phyloP scores from a whole-genome alignment of 2,113 vertebrate species.

The Mesitornis unicolor region DNA sequence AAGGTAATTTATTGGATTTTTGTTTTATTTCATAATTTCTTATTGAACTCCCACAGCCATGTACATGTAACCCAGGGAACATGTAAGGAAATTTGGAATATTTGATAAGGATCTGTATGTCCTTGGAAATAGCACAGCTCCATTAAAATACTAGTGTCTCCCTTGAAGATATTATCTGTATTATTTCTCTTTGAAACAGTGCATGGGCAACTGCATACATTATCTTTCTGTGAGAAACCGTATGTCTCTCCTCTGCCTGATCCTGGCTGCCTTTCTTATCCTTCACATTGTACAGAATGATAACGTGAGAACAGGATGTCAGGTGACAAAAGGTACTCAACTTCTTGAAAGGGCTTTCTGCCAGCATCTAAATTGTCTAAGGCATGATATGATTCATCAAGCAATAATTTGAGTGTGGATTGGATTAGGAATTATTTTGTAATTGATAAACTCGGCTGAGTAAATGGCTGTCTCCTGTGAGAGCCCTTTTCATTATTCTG shows the following conservation, averaged over 20 bases:
- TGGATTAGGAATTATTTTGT: conserved; percentile 1
- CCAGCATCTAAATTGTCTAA: background rate
- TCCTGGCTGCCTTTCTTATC: background rate
- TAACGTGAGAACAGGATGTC: background rate
- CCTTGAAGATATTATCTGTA: background rate
- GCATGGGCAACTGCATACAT: background rate
- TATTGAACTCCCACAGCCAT: background rate
- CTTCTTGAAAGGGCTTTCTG: background rate
- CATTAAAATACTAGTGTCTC: background rate
- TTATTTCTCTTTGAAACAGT: background rate
- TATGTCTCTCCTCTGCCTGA: background rate
- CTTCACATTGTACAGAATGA: background rate
- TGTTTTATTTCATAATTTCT: background rate
- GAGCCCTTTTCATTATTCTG: background rate
- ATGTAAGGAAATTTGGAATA: background rate
- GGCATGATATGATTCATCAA: background rate
- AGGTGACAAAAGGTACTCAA: background rate
- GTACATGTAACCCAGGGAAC: background rate
- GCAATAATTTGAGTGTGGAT: background rate
- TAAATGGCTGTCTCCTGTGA: background rate
- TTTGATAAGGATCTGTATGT: background rate
- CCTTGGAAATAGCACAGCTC: background rate
- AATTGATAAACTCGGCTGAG: background rate
- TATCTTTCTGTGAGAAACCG: background rate
- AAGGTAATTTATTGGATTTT: background rate